Evolutionary conservation across 2,113 vertebrate genomes (phyloP).

Genomic region (Gymnarchus niloticus): DNA sequence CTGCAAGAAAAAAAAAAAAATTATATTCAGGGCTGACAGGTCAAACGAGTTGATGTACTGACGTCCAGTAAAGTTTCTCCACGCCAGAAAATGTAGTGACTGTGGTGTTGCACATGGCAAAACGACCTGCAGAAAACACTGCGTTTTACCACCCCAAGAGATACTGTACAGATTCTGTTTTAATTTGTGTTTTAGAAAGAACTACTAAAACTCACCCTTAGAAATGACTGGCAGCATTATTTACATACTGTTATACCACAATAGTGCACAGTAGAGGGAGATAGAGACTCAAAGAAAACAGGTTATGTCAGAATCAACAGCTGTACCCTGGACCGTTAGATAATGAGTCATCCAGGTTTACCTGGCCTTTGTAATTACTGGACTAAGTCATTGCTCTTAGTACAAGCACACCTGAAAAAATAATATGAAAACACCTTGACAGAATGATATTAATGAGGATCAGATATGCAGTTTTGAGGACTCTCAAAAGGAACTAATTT

Average conservation of each 20-base stretch:
- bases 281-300: not conserved
- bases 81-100: not conserved
- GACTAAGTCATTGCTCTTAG: not conserved
- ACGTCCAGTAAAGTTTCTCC: not conserved
- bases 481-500: not conserved
- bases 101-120: not conserved
- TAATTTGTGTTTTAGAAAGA: not conserved
- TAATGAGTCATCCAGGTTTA: not conserved
- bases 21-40: not conserved
- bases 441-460: not conserved
- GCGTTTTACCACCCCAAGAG: not conserved
- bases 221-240: not conserved
- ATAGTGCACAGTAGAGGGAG: constrained; percentile 8
- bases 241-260: not conserved
- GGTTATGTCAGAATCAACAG: not conserved
- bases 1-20: not conserved
- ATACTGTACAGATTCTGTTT: not conserved
- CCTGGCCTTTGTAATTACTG: not conserved
- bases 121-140: not conserved
- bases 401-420: not conserved
- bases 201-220: not conserved
- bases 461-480: too few species aligned
- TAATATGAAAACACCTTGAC: not conserved
- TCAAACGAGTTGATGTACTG: not conserved
- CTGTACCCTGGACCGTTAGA: not conserved